Conservation (phyloP, 2,113 vertebrate genomes). For the Copsychus sechellarum region DNA sequence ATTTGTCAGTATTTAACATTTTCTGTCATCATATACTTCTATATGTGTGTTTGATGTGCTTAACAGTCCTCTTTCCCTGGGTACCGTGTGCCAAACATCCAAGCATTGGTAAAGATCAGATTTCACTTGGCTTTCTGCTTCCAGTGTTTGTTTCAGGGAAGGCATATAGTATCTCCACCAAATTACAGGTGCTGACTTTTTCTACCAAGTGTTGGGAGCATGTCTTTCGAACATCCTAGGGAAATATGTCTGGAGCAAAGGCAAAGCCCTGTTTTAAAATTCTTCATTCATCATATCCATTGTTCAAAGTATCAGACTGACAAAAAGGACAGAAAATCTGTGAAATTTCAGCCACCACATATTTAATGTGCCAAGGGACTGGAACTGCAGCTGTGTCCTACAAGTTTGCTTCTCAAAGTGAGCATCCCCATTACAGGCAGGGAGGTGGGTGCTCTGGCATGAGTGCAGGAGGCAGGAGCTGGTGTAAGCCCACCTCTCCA, state of each 20-base stretch:
- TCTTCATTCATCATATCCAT: neutral
- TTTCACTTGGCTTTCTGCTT: neutral
- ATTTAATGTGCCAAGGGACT: neutral
- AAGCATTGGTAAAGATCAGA: neutral
- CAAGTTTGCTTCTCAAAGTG: neutral
- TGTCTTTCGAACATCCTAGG: neutral
- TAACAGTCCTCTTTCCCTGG: neutral
- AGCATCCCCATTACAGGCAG: neutral
- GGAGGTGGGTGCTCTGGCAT: neutral
- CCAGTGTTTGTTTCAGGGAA: neutral
- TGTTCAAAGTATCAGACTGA: neutral
- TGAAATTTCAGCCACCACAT: neutral
- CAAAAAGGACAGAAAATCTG: neutral
- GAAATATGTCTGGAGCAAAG: neutral
- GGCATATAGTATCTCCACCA: neutral
- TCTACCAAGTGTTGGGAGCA: neutral
- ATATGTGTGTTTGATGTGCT: rapidly evolving
- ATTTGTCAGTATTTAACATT: neutral
- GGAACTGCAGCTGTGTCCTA: neutral
- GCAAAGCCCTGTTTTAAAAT: neutral
- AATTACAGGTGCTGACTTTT: neutral
- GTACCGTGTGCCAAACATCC: neutral
- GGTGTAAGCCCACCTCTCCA: neutral
- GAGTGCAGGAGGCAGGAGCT: neutral
- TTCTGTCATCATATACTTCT: neutral